phyloP scores from a whole-genome alignment of 2,797 vertebrate species.

The Myotis daubentonii region DNA sequence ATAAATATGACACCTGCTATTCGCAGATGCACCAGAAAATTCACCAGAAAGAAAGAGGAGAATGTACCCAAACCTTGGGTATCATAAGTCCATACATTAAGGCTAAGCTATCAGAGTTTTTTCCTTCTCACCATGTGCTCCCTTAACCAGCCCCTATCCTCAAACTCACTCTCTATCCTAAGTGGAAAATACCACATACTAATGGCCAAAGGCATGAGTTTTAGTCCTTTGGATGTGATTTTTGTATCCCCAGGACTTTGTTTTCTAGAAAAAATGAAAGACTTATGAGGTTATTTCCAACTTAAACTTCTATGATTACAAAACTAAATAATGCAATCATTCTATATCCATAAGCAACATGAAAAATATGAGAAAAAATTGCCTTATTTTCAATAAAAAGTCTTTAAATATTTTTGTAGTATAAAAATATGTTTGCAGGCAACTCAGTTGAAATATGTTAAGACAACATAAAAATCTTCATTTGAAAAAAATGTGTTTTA shows the following conservation, averaged over 20 bases:
- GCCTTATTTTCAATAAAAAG: slow-evolving; percentile 6
- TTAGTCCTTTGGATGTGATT: background rate
- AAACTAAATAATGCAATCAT: background rate
- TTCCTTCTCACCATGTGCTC: background rate
- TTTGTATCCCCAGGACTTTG: background rate
- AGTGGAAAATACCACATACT: background rate
- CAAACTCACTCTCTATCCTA: too few relatives aligned
- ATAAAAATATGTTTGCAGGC: background rate
- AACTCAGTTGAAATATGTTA: background rate
- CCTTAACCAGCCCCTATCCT: background rate
- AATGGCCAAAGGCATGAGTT: background rate
- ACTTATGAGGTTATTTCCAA: background rate
- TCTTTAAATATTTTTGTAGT: slow-evolving; percentile 16
- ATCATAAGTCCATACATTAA: background rate
- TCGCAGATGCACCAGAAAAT: background rate
- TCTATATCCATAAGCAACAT: background rate
- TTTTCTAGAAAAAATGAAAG: background rate
- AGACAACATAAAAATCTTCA: slow-evolving; percentile 9
- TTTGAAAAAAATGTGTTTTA: background rate
- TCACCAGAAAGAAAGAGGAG: background rate
- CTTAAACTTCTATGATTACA: slow-evolving; percentile 20
- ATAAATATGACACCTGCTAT: background rate
- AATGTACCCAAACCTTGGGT: background rate
- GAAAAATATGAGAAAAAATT: background rate
- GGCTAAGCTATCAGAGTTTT: background rate